phyloP scores from a whole-genome alignment of 2,797 vertebrate species.

The Galagoides demidoff region DNA sequence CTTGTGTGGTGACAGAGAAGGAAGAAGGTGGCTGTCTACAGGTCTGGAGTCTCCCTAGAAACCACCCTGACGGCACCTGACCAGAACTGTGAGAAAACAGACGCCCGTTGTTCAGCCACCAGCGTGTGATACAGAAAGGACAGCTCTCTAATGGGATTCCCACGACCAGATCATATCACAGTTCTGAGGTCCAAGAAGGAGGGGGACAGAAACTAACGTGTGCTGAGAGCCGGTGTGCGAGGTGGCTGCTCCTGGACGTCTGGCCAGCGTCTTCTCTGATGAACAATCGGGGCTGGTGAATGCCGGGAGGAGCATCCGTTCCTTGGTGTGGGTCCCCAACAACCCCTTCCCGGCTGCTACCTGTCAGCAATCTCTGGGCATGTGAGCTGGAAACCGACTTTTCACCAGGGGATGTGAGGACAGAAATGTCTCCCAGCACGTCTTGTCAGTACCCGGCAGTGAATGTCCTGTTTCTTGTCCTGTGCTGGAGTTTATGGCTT shows the following conservation, averaged over 20 bases:
- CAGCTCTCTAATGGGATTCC: neutral
- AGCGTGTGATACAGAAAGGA: neutral
- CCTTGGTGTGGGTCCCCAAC: neutral
- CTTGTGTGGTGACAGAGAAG: neutral
- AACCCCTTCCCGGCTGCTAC: neutral
- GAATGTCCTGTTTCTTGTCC: conserved; percentile 1
- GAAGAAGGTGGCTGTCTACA: neutral
- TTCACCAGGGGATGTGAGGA: neutral
- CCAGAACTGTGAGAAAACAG: neutral
- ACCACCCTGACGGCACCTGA: neutral
- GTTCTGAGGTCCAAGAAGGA: neutral
- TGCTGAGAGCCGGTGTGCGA: neutral
- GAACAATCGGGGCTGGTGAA: too few species aligned
- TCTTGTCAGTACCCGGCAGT: neutral
- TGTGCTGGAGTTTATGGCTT: neutral
- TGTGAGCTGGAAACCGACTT: neutral
- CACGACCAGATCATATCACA: neutral
- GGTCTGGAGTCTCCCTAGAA: neutral
- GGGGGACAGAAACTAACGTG: neutral
- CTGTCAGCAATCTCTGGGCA: neutral
- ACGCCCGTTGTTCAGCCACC: neutral
- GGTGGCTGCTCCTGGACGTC: neutral
- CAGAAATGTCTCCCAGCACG: neutral
- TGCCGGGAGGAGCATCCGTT: too few species aligned
- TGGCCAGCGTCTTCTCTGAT: neutral